Evolutionary conservation across 1,140 invertebrate genomes (phyloP), one percentile per base, ranked within the genome.

Genomic region (Teleogryllus occipitalis): DNA sequence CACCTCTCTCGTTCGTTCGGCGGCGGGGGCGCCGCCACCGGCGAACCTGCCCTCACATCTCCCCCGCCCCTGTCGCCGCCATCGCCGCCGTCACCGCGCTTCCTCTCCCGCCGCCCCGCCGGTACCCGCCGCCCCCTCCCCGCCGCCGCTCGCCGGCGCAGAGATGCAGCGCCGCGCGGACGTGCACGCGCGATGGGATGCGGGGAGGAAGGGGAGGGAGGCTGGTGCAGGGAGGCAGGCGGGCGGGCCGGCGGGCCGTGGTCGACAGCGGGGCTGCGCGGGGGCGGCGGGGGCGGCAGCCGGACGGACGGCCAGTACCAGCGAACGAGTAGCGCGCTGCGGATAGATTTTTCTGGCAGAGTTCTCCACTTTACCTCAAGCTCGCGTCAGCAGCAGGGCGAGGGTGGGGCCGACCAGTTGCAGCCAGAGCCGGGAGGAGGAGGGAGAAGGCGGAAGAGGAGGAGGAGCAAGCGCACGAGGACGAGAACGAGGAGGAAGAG

Each of bases 321-420:
- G 54, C 54, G 18, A 65, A 65, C 49, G 54, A 65, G 54, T 65
- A 65, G 54, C 10, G 54, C 54, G 54, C 54, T 65, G 54, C 54
- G 18, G 54, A 65, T 65, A 65, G 10, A 65, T 65, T 65, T 65
- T 65, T 65, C 54, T 65, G 27, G 54, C 54, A 65, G 54, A 3
- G 1, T 65, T 65, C 54, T 65, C 54, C 54, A 65, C 54, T 65
- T 65, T 65, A 65, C 54, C 54, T 65, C 54, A 65, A 65, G 54
- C 54, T 65, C 54, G 54, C 54, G 54, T 65, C 54, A 65, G 54
- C 54, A 65, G 54, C 54, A 65, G 54, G 54, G 54, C 54, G 54
- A 65, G 54, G 54, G 54, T 65, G 54, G 54, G 54, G 54, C 54
- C 54, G 54, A 18, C 54, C 54, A 65, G 54, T 65, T 65, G 54